These are phyloP conservation scores for Diplazon laetatorius DNA, from an alignment of 2,888 invertebrate genomes.

Conservation along the genomic window DNA sequence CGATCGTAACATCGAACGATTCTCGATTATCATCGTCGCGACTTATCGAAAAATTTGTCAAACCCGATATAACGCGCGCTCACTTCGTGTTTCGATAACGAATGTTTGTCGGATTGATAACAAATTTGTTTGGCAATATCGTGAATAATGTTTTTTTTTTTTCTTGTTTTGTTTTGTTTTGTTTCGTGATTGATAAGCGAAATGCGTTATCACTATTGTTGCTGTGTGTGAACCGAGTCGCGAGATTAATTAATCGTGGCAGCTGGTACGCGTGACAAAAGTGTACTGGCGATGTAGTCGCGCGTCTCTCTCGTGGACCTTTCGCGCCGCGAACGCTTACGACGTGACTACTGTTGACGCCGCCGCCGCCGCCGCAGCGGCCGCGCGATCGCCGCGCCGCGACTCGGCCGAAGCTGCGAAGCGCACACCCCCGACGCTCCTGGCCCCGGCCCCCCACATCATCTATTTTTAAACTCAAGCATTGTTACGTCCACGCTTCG, in stretches of 20 bases:
- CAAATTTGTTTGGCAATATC: too few species aligned
- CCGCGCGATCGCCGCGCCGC: slow-evolving; percentile 63
- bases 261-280: slow-evolving; percentile 65
- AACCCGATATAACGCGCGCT: too few species aligned
- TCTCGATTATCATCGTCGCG: too few species aligned
- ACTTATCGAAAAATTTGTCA: not conserved
- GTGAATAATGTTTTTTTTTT: too few species aligned
- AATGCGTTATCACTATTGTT: too few species aligned
- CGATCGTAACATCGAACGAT: too few species aligned
- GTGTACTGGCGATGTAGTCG: slow-evolving; percentile 64
- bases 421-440: too few species aligned
- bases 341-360: slow-evolving; percentile 26
- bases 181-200: slow-evolving; percentile 7
- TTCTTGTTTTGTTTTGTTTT: too few species aligned
- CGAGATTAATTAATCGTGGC: slow-evolving; percentile 3
- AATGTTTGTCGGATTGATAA: too few species aligned
- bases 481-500: slow-evolving; percentile 67
- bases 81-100: too few species aligned
- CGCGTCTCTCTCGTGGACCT: slow-evolving; percentile 44
- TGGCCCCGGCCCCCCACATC: slow-evolving; percentile 61
- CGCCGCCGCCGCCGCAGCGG: slow-evolving; percentile 34
- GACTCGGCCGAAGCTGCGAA: slow-evolving; percentile 52
- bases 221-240: not conserved
- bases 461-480: slow-evolving; percentile 68
- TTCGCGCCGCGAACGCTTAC: slow-evolving; percentile 49